Evolutionary conservation across 2,797 vertebrate genomes (phyloP).

Genomic region (Hemitrygon akajei): DNA sequence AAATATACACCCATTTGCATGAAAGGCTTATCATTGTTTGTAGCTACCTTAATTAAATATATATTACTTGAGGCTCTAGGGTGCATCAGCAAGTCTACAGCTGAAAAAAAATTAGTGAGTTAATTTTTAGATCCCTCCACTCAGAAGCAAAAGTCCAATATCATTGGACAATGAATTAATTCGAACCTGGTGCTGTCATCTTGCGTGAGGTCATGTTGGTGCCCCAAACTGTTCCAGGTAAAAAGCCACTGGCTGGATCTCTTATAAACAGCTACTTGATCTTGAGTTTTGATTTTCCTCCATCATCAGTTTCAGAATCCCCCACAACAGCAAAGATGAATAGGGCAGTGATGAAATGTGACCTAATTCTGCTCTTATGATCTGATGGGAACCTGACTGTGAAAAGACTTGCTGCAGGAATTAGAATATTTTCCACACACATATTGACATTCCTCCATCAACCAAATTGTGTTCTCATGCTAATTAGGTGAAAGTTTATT

Average conservation of each 20-base stretch:
- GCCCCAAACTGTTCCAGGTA: background rate
- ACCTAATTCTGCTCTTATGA: no score
- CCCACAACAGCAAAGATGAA: no score
- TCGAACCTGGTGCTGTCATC: background rate
- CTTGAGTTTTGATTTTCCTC: no score
- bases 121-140: background rate
- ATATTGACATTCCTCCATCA: no score
- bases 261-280: no score
- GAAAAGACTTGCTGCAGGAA: no score
- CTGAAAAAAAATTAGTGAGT: background rate
- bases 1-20: background rate
- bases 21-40: background rate
- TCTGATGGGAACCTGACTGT: no score
- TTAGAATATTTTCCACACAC: no score
- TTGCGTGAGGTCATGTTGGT: background rate
- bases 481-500: no score
- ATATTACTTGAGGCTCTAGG: background rate
- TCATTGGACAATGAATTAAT: background rate
- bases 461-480: no score
- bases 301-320: no score
- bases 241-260: background rate
- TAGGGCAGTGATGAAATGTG: no score
- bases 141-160: background rate
- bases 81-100: background rate
- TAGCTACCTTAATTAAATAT: background rate